Evolutionary conservation across 2,888 invertebrate species (phyloP), one percentile per base, ranked within the genome.

Genomic region (Netelia inedita): DNA sequence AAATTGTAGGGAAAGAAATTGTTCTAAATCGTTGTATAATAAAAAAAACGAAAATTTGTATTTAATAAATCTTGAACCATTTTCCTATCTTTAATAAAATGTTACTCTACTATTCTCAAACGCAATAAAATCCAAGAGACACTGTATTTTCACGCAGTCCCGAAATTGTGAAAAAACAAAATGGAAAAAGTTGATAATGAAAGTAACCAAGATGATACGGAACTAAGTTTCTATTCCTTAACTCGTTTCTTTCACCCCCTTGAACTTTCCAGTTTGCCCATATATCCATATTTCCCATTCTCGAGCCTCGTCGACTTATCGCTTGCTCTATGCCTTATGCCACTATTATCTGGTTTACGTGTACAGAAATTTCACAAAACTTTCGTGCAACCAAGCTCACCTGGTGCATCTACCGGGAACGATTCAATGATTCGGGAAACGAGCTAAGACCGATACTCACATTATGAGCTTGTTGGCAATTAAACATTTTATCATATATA

Each of bases 401-500:
- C 14, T 11, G 2, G 46, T 46, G 46, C 14, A 46, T 10, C 41
- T 41, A 53, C 0, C 11, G n/a, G 46, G 19, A 14, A 35, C 14
- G 65, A 43, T 57, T 16, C 41, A 55, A 65, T 2, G 53, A 28
- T 28, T 28, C 28, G 0, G 53, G 16, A 75, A 65, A 9, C 55
- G 41, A 19, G 23, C 43, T 55, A 76, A 76, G 21, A 57, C 66
- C 65, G 23, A 76, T 76, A 68, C 59, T 68, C 35, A 41, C 10
- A 75, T 75, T 57, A 43, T 21, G 57, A 68, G 76, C 28, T 43
- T 41, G 9, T 35, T 65, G n/a, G 75, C n/a, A 75, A 75, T 75
- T 66, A 65, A 19, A 35, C 16, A 19, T 43, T 35, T 63, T 61
- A 63, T 14, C 46, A 46, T 46, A 11, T 28, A 28, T 28, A 28